Evolutionary conservation across 2,797 vertebrate genomes (phyloP).

Genomic region (Meda fulgida): DNA sequence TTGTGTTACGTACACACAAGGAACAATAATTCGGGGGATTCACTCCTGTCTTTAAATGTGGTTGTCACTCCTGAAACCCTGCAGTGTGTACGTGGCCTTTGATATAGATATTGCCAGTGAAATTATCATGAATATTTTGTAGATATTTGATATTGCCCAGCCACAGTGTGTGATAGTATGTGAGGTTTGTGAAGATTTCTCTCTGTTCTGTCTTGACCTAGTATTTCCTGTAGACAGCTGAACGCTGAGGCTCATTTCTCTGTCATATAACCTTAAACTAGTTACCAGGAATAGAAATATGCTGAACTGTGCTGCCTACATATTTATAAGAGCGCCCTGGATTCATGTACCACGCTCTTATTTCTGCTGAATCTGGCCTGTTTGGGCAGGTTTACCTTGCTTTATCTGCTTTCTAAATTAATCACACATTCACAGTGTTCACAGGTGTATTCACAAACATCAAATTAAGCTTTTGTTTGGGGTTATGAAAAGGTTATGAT

Average conservation of each 20-base stretch:
- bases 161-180: not conserved
- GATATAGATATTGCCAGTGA: not conserved
- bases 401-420: not conserved
- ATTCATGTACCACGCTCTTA: constrained; percentile 4
- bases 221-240: constrained; percentile 11
- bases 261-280: constrained; percentile 48
- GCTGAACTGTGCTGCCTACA: constrained; percentile 39
- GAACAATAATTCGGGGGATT: not conserved
- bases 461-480: not conserved
- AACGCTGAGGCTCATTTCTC: constrained; percentile 24
- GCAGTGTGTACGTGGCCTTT: not conserved
- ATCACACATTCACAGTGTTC: not conserved
- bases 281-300: constrained; percentile 49
- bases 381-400: constrained; percentile 8
- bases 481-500: not conserved
- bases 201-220: constrained; percentile 25
- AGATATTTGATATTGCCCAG: not conserved
- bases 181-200: not conserved
- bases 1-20: not conserved
- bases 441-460: not conserved
- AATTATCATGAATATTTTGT: not conserved
- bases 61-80: not conserved
- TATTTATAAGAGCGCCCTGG: constrained; percentile 38
- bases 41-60: not conserved
- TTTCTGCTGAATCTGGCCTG: constrained; percentile 19